phyloP scores from a whole-genome alignment of 2,797 vertebrate species.

The Eospalax fontanierii region DNA sequence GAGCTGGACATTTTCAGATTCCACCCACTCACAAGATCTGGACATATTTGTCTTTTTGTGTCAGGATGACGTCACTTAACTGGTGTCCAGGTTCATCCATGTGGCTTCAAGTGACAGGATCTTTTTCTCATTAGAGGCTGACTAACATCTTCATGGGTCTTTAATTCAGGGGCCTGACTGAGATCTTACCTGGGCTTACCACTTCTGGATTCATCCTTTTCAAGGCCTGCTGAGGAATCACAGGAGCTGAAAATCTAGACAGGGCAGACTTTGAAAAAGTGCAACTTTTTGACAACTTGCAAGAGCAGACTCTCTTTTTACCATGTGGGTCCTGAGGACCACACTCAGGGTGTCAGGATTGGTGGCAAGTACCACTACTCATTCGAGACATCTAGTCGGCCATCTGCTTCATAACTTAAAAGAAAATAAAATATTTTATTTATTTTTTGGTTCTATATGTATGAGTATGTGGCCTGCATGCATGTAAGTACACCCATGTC shows the following conservation, averaged over 20 bases:
- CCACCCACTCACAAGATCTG: neutral
- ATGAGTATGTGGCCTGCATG: too few species aligned
- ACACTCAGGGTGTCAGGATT: too few species aligned
- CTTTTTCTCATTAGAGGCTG: neutral
- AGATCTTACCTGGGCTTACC: neutral
- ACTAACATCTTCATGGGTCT: neutral
- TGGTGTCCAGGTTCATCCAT: neutral
- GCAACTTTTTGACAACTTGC: too few species aligned
- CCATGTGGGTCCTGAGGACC: neutral
- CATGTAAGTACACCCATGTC: too few species aligned
- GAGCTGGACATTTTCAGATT: neutral
- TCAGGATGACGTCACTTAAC: neutral
- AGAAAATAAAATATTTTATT: too few species aligned
- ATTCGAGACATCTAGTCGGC: too few species aligned
- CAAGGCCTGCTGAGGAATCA: too few species aligned
- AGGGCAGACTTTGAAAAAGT: neutral
- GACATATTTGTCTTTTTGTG: neutral
- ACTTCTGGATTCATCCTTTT: neutral
- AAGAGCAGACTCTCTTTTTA: neutral
- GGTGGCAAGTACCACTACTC: too few species aligned
- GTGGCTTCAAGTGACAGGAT: neutral
- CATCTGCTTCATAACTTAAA: too few species aligned
- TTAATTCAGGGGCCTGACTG: neutral
- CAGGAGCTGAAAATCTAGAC: neutral
- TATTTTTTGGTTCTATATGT: too few species aligned